Conservation (phyloP, 2,888 invertebrate species). For the Lochmaea capreae region DNA sequence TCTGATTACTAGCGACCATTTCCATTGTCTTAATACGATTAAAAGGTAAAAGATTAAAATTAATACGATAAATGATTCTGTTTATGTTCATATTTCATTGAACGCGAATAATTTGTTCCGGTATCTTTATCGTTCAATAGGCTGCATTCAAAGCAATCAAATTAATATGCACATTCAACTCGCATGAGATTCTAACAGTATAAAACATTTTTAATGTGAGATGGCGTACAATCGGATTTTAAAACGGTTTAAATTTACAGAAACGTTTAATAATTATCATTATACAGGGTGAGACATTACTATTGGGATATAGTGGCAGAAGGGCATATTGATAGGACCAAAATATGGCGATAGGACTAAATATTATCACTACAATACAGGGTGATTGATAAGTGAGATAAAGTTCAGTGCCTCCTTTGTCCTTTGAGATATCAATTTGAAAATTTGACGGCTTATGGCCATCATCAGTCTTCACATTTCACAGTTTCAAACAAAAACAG, state of each 20-base stretch:
- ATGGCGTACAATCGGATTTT: not conserved
- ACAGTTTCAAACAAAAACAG: no score
- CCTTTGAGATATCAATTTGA: no score
- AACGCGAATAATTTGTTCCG: not conserved
- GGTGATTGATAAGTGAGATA: no score
- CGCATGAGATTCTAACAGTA: not conserved
- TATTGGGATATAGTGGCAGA: no score
- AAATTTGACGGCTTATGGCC: no score
- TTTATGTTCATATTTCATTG: slow-evolving; percentile 1
- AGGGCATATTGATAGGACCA: no score
- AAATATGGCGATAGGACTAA: no score
- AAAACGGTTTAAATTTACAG: not conserved
- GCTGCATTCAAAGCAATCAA: not conserved
- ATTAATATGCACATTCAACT: slow-evolving; percentile 1
- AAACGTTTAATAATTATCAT: no score
- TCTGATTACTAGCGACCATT: not conserved
- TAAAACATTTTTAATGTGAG: not conserved
- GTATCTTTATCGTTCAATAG: not conserved
- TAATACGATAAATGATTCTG: not conserved
- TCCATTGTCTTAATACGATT: not conserved
- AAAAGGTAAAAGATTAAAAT: not conserved
- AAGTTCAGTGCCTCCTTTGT: no score
- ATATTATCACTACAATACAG: no score
- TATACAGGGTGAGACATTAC: no score
- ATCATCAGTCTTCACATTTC: no score